phyloP scores from a whole-genome alignment of 2,888 invertebrate genomes.

The Nomada goodeniana region DNA sequence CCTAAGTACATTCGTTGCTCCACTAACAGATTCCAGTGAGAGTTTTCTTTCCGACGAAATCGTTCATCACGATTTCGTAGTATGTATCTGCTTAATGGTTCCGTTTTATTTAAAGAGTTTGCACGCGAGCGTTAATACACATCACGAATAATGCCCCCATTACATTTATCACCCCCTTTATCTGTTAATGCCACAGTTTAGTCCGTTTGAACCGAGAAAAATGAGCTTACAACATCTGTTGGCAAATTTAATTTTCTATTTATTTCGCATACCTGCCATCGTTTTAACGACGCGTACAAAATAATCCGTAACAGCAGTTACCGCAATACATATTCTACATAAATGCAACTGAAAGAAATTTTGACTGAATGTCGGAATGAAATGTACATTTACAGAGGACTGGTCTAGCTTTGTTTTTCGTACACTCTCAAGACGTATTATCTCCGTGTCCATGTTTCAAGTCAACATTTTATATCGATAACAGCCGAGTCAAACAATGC shows the following conservation, averaged over 20 bases:
- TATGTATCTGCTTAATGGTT: slow-evolving; percentile 11
- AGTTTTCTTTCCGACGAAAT: slow-evolving; percentile 9
- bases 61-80: slow-evolving; percentile 13
- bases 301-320: no score
- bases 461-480: neutral
- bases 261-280: neutral
- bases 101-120: neutral
- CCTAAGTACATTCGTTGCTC: neutral
- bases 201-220: neutral
- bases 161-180: neutral
- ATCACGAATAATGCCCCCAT: slow-evolving; percentile 3
- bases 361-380: no score
- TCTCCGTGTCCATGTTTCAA: neutral
- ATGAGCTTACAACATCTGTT: neutral
- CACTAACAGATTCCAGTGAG: neutral
- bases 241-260: neutral
- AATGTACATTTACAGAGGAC: no score
- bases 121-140: neutral
- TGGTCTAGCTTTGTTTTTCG: no score
- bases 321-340: no score
- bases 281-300: neutral
- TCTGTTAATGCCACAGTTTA: neutral
- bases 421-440: no score
- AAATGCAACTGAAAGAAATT: no score
- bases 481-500: neutral